These are phyloP conservation scores for Gouania willdenowi DNA, from an alignment of 2,797 vertebrate species.

Conservation along the genomic window DNA sequence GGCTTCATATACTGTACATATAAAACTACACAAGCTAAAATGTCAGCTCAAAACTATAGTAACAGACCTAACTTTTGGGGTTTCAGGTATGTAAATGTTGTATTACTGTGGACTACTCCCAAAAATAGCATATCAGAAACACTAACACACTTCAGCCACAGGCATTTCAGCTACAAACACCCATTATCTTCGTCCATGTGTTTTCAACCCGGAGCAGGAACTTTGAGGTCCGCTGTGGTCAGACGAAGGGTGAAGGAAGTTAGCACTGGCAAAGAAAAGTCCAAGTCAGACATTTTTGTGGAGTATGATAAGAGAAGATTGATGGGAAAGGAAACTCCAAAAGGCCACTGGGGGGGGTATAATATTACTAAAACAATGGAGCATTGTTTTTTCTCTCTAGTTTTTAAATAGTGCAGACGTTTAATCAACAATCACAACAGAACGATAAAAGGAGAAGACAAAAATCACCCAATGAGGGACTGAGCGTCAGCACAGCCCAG, in stretches of 20 bases:
- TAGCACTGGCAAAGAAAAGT: slow-evolving; percentile 64
- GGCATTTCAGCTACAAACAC: slow-evolving; percentile 60
- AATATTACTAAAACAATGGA: slow-evolving; percentile 62
- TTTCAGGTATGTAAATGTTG: too few species aligned
- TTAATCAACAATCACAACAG: slow-evolving; percentile 47
- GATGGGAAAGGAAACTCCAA: slow-evolving; percentile 70
- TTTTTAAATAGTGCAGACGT: slow-evolving; percentile 35
- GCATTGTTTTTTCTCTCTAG: slow-evolving; percentile 42
- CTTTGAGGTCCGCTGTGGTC: slow-evolving; percentile 62
- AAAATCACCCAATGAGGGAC: slow-evolving; percentile 8
- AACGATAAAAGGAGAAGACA: slow-evolving; percentile 48
- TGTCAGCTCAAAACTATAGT: too few species aligned
- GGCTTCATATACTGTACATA: too few species aligned
- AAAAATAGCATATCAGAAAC: slow-evolving; percentile 19
- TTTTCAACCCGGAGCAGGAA: slow-evolving; percentile 60
- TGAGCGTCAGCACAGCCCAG: slow-evolving; percentile 1
- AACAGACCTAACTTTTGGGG: too few species aligned
- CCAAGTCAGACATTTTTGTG: slow-evolving; percentile 70
- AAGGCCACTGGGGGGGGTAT: slow-evolving; percentile 55
- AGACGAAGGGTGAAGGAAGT: slow-evolving; percentile 57
- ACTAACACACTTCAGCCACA: slow-evolving; percentile 42
- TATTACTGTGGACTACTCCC: slow-evolving; percentile 9
- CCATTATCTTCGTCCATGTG: slow-evolving; percentile 57
- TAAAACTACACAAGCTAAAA: too few species aligned
- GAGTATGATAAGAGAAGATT: slow-evolving; percentile 76